Conservation (phyloP, 1,140 invertebrate genomes). For the Drosophila sturtevanti region DNA sequence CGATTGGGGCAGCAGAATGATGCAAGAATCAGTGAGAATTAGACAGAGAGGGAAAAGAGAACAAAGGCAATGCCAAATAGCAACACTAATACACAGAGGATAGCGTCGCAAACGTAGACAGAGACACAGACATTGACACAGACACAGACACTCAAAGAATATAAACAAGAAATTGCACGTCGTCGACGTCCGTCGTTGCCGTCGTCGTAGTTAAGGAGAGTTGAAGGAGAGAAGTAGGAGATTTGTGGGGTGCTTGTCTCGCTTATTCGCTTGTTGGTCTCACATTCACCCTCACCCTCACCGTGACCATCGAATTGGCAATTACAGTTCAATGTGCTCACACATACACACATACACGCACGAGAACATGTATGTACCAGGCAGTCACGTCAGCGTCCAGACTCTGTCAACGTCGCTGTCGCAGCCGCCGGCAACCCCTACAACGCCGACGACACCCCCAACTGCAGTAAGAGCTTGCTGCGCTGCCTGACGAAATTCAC, state of each 20-base stretch:
- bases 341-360: conserved; percentile 32
- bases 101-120: conserved; percentile 11
- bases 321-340: conserved; percentile 79
- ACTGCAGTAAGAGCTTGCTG: conserved; percentile 39
- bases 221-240: conserved; percentile 14
- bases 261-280: conserved; percentile 8
- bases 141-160: conserved; percentile 25
- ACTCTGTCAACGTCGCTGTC: conserved; percentile 64
- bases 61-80: conserved; percentile 25
- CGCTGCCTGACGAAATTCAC: conserved; percentile 68
- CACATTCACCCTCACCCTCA: conserved; percentile 62
- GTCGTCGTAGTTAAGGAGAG: not conserved
- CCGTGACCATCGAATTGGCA: conserved; percentile 78
- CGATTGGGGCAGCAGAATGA: conserved; percentile 51
- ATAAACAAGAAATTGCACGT: conserved; percentile 75
- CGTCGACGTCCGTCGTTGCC: not conserved
- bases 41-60: conserved; percentile 47
- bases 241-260: conserved; percentile 22
- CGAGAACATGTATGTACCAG: conserved; percentile 4
- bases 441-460: conserved; percentile 45
- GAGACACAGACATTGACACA: conserved; percentile 7
- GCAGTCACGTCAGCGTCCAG: conserved; percentile 63
- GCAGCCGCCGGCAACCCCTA: conserved; percentile 76
- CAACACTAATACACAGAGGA: conserved; percentile 26
- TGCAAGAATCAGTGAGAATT: conserved; percentile 70